Evolutionary conservation across 2,797 vertebrate species (phyloP), one percentile per base, ranked within the genome.

Genomic region (Alosa sapidissima): DNA sequence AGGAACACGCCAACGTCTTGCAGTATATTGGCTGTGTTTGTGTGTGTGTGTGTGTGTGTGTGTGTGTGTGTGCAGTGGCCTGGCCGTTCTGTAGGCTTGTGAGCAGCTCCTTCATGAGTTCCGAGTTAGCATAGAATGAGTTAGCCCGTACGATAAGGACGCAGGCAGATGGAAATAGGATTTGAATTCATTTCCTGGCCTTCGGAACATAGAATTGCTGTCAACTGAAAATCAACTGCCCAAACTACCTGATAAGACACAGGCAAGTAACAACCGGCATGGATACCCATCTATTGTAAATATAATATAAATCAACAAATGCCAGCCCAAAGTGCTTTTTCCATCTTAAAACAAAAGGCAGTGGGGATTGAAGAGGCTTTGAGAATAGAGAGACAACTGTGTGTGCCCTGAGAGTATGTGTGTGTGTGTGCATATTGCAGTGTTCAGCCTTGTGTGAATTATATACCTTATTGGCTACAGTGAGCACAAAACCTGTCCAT

Each of bases 101-200:
- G 28, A 28, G 28, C 28, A 28, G 28, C 28, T 72, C 28, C 28
- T 33, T 2, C 65, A 11, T 11, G 24, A 36, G 65, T 11, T 41
- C 24, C 3, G 65, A 16, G 14, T 75, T 83, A 86, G 81, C 28
- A 24, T 75, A 41, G 41, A 41, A 4, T 28, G 41, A 41, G 41
- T 4, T 2, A 41, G 41, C 41, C 6, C 49, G 1, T 2, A 36
- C 81, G 82, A 88, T 84, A 83, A 86, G 84, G 81, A 48, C 19
- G 82, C 83, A 81, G 21, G 41, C 52, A 84, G 65, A 54, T 60
- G 84, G 82, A 85, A 85, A 81, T 81, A 0, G 45, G 19, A 87
- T 87, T 52, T 84, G 60, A 85, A 81, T 88, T 89, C 9, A 87
- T 88, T 87, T 88, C 89, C 83, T 83, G 75, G 83, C 82, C 49